These are phyloP conservation scores for Fissipunctia ypsillon DNA, from an alignment of 2,888 invertebrate genomes.

Conservation along the genomic window DNA sequence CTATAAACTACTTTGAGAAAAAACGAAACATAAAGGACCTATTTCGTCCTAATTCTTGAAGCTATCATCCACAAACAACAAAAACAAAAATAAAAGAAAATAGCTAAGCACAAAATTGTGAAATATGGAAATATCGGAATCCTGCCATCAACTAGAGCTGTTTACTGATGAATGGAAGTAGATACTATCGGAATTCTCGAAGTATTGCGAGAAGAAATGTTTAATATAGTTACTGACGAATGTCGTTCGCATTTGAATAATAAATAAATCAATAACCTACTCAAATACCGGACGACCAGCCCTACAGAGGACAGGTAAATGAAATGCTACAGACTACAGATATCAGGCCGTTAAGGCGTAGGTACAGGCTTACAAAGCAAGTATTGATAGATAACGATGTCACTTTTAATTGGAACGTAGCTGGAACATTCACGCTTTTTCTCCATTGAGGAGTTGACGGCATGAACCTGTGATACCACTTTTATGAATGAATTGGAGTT, in stretches of 20 bases:
- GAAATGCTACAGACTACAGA: conserved; percentile 52
- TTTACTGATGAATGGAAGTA: not conserved
- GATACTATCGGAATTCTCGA: not conserved
- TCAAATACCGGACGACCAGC: conserved; percentile 37
- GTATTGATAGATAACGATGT: conserved; percentile 60
- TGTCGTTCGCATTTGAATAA: conserved; percentile 20
- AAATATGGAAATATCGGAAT: not conserved
- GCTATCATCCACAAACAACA: not conserved
- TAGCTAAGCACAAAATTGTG: not conserved
- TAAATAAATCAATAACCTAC: conserved; percentile 36
- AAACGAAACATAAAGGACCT: not conserved
- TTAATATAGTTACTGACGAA: conserved; percentile 5
- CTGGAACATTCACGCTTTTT: conserved; percentile 54
- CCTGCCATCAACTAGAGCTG: not conserved
- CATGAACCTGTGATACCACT: conserved; percentile 27
- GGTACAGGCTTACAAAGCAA: conserved; percentile 54
- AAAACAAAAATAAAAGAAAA: not conserved
- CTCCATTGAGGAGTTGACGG: conserved; percentile 45
- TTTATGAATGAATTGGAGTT: conserved; percentile 47
- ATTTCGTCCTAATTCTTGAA: not conserved
- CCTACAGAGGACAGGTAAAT: conserved; percentile 50
- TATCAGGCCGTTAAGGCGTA: conserved; percentile 54
- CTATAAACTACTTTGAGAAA: not conserved
- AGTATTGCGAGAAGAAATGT: conserved; percentile 12
- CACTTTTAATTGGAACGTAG: conserved; percentile 57